phyloP scores from a whole-genome alignment of 2,113 vertebrate genomes.

The Phrynosoma blainvillii region DNA sequence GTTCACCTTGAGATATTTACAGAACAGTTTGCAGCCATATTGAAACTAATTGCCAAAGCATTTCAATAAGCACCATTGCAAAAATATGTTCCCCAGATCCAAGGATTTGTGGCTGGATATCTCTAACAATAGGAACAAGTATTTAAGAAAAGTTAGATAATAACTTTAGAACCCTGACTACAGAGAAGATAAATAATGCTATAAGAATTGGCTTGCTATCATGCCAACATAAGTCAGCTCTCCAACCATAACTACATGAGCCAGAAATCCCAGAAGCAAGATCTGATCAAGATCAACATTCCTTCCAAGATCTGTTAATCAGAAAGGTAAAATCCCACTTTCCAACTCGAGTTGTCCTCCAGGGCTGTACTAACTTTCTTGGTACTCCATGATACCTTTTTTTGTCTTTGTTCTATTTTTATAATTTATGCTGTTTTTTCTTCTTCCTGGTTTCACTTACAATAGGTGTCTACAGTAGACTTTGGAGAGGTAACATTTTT shows the following conservation, averaged over 20 bases:
- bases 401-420: background rate
- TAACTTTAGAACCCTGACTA: background rate
- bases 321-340: background rate
- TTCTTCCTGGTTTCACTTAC: background rate
- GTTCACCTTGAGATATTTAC: background rate
- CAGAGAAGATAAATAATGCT: background rate
- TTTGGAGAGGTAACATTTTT: too few relatives aligned
- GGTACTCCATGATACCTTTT: background rate
- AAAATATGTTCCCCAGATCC: background rate
- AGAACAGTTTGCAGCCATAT: background rate
- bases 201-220: background rate
- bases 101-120: background rate
- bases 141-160: background rate
- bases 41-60: background rate
- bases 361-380: background rate
- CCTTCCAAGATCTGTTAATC: background rate
- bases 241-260: background rate
- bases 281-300: background rate
- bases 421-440: background rate
- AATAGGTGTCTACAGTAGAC: background rate
- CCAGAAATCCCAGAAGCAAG: background rate
- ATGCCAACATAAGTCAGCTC: background rate
- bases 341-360: background rate
- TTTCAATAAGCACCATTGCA: background rate
- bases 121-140: background rate